Evolutionary conservation across 1,140 invertebrate species (phyloP).

Genomic region (Pseudoatta argentina): DNA sequence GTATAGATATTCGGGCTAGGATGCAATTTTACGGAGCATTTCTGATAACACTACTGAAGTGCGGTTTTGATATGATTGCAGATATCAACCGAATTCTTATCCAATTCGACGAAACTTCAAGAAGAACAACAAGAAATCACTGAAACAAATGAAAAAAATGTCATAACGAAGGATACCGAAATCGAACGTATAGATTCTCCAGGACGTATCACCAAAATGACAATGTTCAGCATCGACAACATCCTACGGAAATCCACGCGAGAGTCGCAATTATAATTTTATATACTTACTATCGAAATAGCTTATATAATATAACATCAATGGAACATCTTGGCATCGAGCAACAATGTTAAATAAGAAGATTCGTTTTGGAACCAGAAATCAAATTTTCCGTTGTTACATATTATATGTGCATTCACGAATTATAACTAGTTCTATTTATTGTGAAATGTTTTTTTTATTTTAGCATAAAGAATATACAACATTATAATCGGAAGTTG

Average conservation of each 20-base stretch:
- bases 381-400: neutral
- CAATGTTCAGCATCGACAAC: constrained; percentile 79
- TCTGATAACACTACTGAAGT: constrained; percentile 13
- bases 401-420: neutral
- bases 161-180: neutral
- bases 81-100: constrained; percentile 42
- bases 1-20: neutral
- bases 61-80: constrained; percentile 23
- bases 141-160: neutral
- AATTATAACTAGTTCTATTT: neutral
- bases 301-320: neutral
- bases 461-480: neutral
- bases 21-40: neutral
- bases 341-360: neutral
- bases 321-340: neutral
- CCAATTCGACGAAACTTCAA: constrained; percentile 1
- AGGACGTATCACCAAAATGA: constrained; percentile 68
- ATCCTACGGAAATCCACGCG: constrained; percentile 74
- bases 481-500: neutral
- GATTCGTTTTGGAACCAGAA: neutral
- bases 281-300: neutral
- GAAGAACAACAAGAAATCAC: neutral
- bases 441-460: neutral
- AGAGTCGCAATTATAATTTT: constrained; percentile 48
- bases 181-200: constrained; percentile 36